phyloP scores from a whole-genome alignment of 2,888 invertebrate species.

The Catocala fraxini region DNA sequence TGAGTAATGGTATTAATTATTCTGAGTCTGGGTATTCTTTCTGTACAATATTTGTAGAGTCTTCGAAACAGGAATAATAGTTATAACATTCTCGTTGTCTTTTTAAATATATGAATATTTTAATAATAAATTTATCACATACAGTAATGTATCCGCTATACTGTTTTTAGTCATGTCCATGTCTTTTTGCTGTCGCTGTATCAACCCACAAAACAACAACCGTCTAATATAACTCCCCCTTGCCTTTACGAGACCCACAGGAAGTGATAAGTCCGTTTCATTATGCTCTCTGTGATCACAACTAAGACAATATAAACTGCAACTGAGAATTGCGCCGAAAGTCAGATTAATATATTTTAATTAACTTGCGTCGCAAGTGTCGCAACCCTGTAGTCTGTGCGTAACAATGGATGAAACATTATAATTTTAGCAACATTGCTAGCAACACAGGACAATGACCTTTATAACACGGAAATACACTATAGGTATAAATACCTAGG shows the following conservation, averaged over 20 bases:
- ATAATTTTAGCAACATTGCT: slow-evolving; percentile 66
- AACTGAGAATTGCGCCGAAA: not conserved
- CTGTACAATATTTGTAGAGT: too few relatives aligned
- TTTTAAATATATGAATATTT: too few relatives aligned
- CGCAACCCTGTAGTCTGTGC: slow-evolving; percentile 38
- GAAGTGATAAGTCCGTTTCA: not conserved
- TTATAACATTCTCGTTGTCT: too few relatives aligned
- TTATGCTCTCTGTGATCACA: not conserved
- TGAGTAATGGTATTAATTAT: too few relatives aligned
- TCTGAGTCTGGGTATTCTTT: too few relatives aligned
- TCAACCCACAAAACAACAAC: not conserved
- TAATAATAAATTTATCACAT: too few relatives aligned
- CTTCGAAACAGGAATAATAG: too few relatives aligned
- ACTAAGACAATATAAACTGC: not conserved
- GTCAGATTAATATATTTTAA: not conserved
- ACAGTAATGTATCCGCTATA: too few relatives aligned
- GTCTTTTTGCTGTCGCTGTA: too few relatives aligned
- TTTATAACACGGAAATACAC: not conserved
- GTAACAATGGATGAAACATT: slow-evolving; percentile 61
- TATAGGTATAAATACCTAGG: not conserved
- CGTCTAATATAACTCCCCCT: not conserved
- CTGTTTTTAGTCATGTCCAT: too few relatives aligned
- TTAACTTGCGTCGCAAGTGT: not conserved
- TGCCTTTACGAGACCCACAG: not conserved
- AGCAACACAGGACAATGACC: slow-evolving; percentile 54